These are phyloP conservation scores for Ostrea edulis DNA, from an alignment of 1,140 invertebrate species.

Conservation along the genomic window DNA sequence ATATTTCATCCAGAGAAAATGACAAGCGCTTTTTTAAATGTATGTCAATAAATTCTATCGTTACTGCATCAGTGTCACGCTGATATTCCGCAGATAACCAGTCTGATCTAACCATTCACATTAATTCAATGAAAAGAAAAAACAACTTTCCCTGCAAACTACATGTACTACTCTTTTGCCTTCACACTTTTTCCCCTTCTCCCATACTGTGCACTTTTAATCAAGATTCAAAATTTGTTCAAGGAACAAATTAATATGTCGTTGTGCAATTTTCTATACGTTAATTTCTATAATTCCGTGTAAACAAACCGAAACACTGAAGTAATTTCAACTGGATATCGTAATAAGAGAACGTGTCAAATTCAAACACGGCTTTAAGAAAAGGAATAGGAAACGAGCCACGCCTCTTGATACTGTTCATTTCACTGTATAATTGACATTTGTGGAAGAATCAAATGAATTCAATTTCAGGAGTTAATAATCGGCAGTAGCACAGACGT, in stretches of 20 bases:
- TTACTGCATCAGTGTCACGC: neutral
- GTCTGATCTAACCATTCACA: neutral
- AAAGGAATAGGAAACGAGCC: neutral
- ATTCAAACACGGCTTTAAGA: neutral
- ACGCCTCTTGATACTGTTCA: neutral
- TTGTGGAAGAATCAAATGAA: slow-evolving; percentile 11
- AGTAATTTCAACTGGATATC: neutral
- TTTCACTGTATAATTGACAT: slow-evolving; percentile 25
- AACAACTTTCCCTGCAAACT: neutral
- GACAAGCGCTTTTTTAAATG: neutral
- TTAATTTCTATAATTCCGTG: neutral
- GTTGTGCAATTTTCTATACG: neutral
- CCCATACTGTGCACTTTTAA: neutral
- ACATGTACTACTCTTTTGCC: neutral
- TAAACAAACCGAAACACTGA: neutral
- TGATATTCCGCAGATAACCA: neutral
- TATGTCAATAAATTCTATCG: neutral
- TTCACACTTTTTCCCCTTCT: neutral
- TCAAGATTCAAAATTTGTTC: neutral
- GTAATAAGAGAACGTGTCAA: neutral
- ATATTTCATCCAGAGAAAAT: neutral
- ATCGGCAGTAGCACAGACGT: neutral
- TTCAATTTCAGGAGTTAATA: slow-evolving; percentile 22
- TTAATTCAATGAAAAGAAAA: neutral
- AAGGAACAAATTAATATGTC: neutral